These are phyloP conservation scores for Silurus meridionalis DNA, from an alignment of 2,113 vertebrate genomes.

Conservation along the genomic window DNA sequence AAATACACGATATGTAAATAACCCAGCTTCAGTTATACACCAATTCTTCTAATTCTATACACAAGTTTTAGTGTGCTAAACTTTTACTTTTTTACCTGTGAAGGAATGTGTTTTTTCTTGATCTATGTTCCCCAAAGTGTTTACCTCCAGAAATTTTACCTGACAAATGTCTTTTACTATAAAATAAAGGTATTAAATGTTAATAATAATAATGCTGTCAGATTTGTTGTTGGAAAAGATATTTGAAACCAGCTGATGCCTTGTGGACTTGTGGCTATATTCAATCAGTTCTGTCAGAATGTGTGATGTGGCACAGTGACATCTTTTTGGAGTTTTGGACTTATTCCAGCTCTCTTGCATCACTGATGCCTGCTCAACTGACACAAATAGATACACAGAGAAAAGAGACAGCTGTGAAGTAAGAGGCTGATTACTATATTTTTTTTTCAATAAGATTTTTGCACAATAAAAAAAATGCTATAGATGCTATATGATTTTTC, in stretches of 20 bases:
- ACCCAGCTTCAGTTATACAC: not conserved
- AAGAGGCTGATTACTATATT: not conserved
- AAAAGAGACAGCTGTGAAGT: constrained; percentile 10
- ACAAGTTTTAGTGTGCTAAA: not conserved
- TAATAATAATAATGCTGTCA: not conserved
- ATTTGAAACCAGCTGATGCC: not conserved
- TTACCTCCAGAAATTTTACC: not conserved
- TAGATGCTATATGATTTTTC: not conserved
- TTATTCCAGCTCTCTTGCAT: constrained; percentile 38
- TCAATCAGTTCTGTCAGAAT: not conserved
- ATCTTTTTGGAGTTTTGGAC: constrained; percentile 52
- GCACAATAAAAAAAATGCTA: not conserved
- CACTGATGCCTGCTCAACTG: not conserved
- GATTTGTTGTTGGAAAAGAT: not conserved
- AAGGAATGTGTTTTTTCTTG: not conserved
- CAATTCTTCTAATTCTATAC: not conserved
- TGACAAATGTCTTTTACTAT: not conserved
- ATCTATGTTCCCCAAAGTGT: not conserved
- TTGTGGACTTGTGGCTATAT: not conserved
- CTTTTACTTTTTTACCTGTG: not conserved
- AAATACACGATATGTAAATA: not conserved
- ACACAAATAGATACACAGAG: not conserved
- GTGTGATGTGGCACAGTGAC: constrained; percentile 54
- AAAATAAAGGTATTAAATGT: not conserved
- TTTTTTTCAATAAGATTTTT: not conserved